Conservation (phyloP, 2,888 invertebrate species). For the Callyntrura sp. region DNA sequence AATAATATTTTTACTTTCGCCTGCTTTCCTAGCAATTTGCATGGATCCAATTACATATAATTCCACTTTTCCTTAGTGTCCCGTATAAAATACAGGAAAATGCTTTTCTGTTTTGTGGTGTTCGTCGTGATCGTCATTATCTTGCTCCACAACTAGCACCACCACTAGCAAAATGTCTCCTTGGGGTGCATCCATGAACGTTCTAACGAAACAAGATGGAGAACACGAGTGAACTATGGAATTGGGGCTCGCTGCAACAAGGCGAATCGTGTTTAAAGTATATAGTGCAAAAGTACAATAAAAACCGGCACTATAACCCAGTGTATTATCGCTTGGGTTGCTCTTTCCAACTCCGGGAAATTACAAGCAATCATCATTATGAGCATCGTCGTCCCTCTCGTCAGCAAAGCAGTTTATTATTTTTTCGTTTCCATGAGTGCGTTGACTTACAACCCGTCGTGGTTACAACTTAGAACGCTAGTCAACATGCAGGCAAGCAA, state of each 20-base stretch:
- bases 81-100: neutral
- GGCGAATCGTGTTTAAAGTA: neutral
- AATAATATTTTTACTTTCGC: neutral
- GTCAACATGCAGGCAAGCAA: neutral
- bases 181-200: constrained; percentile 43
- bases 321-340: neutral
- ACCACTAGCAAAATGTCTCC: constrained; percentile 33
- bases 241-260: neutral
- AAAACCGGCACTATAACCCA: neutral
- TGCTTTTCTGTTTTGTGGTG: neutral
- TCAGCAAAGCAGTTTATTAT: neutral
- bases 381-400: constrained; percentile 18
- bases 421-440: neutral
- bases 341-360: constrained; percentile 26
- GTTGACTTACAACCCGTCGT: neutral
- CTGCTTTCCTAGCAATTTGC: constrained; percentile 30
- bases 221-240: constrained; percentile 20
- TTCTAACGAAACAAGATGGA: constrained; percentile 38
- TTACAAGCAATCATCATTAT: constrained; percentile 56
- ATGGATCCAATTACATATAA: constrained; percentile 50
- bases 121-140: neutral
- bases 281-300: neutral
- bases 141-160: neutral
- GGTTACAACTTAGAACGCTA: neutral
- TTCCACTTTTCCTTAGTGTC: constrained; percentile 29